These are phyloP conservation scores for Dolomedes plantarius DNA, from an alignment of 2,888 invertebrate genomes.

Conservation along the genomic window DNA sequence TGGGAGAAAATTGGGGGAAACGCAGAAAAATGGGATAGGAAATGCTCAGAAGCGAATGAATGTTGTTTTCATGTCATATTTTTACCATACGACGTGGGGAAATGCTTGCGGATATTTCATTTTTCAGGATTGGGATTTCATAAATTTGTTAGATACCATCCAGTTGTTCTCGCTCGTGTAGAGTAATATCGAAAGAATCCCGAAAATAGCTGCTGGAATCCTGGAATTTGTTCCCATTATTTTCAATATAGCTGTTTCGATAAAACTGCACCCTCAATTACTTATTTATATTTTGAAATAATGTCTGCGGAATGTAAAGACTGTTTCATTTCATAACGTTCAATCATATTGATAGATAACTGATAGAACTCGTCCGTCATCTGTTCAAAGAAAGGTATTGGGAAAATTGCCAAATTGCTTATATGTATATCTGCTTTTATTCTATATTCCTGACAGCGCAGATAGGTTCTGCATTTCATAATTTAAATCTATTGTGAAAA, in stretches of 20 bases:
- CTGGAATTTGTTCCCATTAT: neutral
- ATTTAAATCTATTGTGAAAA: too few species aligned
- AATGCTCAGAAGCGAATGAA: neutral
- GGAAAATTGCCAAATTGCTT: too few species aligned
- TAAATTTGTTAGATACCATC: neutral
- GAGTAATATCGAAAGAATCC: neutral
- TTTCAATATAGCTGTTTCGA: neutral
- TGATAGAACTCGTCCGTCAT: too few species aligned
- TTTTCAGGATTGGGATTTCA: neutral
- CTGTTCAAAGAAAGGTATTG: too few species aligned
- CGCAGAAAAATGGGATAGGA: neutral
- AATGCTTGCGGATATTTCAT: neutral
- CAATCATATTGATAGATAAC: too few species aligned
- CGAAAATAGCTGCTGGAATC: neutral
- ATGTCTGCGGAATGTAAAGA: too few species aligned
- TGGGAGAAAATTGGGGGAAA: neutral
- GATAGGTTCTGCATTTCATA: too few species aligned
- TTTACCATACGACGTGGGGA: neutral
- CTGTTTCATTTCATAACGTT: too few species aligned
- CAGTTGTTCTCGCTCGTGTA: neutral
- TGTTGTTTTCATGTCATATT: constrained; percentile 3
- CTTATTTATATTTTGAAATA: too few species aligned
- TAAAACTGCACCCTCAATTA: neutral
- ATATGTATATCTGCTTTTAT: too few species aligned
- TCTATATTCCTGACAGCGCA: too few species aligned